phyloP scores from a whole-genome alignment of 2,113 vertebrate species.

The Prionailurus bengalensis region DNA sequence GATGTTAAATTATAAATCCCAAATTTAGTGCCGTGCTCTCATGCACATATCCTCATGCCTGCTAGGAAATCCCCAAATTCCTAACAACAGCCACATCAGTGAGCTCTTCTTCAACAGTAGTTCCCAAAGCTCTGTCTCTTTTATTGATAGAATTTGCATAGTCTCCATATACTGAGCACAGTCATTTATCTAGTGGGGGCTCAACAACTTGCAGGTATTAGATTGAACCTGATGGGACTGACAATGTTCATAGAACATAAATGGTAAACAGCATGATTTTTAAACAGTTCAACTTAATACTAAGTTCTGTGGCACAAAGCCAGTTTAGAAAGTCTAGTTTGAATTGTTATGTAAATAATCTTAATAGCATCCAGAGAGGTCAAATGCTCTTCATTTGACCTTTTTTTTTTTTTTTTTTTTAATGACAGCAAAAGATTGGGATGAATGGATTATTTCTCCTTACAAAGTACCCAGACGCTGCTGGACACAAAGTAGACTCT shows the following conservation, averaged over 20 bases:
- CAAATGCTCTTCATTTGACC: slow-evolving; percentile 25
- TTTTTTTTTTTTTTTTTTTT: neutral
- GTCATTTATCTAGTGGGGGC: neutral
- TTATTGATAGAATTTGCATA: neutral
- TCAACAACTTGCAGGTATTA: neutral
- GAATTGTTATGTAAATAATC: neutral
- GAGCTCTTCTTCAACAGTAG: neutral
- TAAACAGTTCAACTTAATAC: slow-evolving; percentile 5
- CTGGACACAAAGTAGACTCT: neutral
- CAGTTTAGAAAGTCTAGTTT: slow-evolving; percentile 7
- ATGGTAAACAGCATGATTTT: neutral
- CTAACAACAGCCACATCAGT: neutral
- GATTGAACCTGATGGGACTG: neutral
- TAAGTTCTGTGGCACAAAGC: neutral
- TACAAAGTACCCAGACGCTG: neutral
- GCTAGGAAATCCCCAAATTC: neutral
- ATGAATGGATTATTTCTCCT: neutral
- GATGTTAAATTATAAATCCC: slow-evolving; percentile 34
- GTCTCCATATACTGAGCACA: neutral
- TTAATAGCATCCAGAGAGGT: neutral
- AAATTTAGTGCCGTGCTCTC: neutral
- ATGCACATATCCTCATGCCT: neutral
- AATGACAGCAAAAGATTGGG: neutral
- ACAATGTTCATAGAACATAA: slow-evolving; percentile 35
- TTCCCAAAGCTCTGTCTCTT: neutral